phyloP scores from a whole-genome alignment of 2,113 vertebrate genomes.

The Nothocercus julius region DNA sequence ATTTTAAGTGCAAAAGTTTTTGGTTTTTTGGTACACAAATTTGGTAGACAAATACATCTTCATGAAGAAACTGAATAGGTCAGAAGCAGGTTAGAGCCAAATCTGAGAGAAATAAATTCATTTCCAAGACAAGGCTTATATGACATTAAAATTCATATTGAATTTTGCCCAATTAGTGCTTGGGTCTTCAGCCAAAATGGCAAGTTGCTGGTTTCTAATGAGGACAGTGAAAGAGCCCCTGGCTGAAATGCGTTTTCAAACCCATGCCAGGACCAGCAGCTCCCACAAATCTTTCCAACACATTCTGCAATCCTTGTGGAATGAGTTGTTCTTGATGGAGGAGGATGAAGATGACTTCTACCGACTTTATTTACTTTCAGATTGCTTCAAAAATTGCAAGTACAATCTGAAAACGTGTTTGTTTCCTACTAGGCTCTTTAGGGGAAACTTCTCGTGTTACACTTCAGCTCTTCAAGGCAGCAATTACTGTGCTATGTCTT shows the following conservation, averaged over 20 bases:
- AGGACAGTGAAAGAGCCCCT: not conserved
- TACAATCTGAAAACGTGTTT: not conserved
- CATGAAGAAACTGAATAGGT: conserved; percentile 81
- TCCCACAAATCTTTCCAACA: not conserved
- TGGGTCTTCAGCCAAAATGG: not conserved
- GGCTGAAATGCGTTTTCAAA: not conserved
- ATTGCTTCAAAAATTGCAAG: not conserved
- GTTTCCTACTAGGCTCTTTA: not conserved
- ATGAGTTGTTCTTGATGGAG: not conserved
- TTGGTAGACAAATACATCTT: not conserved
- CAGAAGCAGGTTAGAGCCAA: conserved; percentile 75
- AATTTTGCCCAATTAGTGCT: not conserved
- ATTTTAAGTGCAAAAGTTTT: not conserved
- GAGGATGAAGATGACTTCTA: not conserved
- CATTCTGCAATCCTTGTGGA: rapidly evolving
- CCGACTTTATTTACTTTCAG: not conserved
- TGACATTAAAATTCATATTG: not conserved
- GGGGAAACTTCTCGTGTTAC: not conserved
- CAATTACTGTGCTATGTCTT: not conserved
- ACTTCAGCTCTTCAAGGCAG: not conserved
- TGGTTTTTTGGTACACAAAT: not conserved
- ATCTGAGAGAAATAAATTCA: conserved; percentile 76
- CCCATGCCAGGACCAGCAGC: not conserved
- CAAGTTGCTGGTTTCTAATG: not conserved
- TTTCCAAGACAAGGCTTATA: conserved; percentile 84